Base-by-base conservation (phyloP, 1,140 invertebrate genomes). In the Hyles vespertilio region DNA sequence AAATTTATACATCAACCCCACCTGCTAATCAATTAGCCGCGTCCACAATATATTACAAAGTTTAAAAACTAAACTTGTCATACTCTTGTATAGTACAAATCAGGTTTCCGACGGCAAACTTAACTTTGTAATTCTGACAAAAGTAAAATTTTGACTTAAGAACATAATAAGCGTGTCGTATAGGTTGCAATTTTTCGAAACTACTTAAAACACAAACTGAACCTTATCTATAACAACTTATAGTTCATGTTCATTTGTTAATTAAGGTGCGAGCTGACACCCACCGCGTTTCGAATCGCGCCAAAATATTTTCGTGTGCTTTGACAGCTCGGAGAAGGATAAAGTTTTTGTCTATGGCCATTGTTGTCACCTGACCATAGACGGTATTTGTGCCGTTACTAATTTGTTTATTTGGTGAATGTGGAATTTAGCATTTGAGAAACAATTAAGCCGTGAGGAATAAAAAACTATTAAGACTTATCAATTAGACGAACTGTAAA, bases 231-330 rank as follows among this genome's bases (percentile, higher is more conserved):
- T 48, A 10, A 5, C 5, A 5, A 40, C n/a, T 48, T 48, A 48
- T 5, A 48, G 46, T 22, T n/a, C n/a, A 48, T 48, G 7, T 48
- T 48, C n/a, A n/a, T 10, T 8, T n/a, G 12, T 11, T 48, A 11
- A 11, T 48, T 11, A n/a, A 48, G 5, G 12, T 48, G 12, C n/a
- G 9, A 4, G 6, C 34, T 11, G 36, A 10, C 33, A 11, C 77
- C 79, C 60, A 69, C 81, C 67, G 81, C 77, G 81, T 73, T 56
- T 48, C 81, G 61, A 84, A 84, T 81, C 80, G 75, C 81, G 81
- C 81, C 81, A 84, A 84, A 84, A 84, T 84, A 84, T 84, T 84
- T 78, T 81, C 79, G 74, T 81, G 73, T 71, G 63, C 36, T 77
- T 79, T 81, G 78, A 81, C 80, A 83, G 80, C 60, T 79, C 62